Evolutionary conservation across 2,113 vertebrate species (phyloP), one percentile per base, ranked within the genome.

Genomic region (Colistium nudipinnis): DNA sequence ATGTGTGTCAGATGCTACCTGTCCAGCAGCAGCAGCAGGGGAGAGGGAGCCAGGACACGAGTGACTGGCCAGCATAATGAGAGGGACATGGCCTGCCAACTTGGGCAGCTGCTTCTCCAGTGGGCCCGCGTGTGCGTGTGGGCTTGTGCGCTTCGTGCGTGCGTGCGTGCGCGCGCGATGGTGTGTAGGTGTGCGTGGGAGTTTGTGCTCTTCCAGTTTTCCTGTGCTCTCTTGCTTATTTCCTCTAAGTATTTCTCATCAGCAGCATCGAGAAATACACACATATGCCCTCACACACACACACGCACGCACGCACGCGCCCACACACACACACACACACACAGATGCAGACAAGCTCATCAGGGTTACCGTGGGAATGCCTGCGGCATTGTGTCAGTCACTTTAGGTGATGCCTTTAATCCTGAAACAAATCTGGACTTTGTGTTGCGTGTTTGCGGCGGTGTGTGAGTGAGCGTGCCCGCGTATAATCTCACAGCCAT

Each of bases 1-100:
- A 91, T 91, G 85, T 82, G 81, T 86, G 86, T 90, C 91, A 91
- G 89, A 90, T 90, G 89, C 76, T 90, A 90, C 84, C 87, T 92
- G 90, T 89, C 88, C 87, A 83, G 74, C 72, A 86, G 76, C 81
- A 79, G 84, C 80, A 83, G 85, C 75, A 83, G 80, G 78, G 70
- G 73, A 77, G 74, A 62, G 73, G 47, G 74, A 81, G 74, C 81
- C 81, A 81, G 61, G 90, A 87, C 74, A 86, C 81, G 84, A 88
- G 74, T 82, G 88, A 89, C 63, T 81, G 87, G 83, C 71, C 87
- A 79, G 77, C 79, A 83, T 91, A 90, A 89, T 87, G 83, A 90
- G 80, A 70, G 78, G 62, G 63, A 81, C 72, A 70, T 33, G 61
- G 83, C 78, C 81, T 83, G 89, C 87, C 88, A 82, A 68, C 60